Conservation (phyloP, 2,113 vertebrate genomes). For the Globicephala melas region DNA sequence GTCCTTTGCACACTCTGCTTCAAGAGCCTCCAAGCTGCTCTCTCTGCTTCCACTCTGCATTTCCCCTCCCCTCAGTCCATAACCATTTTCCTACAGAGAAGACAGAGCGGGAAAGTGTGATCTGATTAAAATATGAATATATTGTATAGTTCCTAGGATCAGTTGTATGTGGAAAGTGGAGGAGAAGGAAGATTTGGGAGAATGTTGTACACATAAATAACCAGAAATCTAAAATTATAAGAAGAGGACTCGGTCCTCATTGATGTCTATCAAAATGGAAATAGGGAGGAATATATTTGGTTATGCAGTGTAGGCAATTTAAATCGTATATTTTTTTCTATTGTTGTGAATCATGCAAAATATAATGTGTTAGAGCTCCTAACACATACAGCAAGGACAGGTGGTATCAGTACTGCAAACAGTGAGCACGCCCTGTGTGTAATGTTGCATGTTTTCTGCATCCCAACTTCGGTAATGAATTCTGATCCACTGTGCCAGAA, state of each 20-base stretch:
- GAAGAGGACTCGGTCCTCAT: background rate
- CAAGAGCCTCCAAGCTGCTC: background rate
- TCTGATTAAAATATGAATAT: background rate
- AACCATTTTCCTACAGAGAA: background rate
- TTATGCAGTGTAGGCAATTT: background rate
- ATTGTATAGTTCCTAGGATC: background rate
- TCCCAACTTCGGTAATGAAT: background rate
- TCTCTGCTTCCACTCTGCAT: background rate
- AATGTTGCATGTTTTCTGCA: background rate
- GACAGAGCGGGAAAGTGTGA: background rate
- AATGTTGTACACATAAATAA: background rate
- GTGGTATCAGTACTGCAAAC: background rate
- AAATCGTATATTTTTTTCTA: background rate
- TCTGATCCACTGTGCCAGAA: background rate
- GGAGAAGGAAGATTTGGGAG: background rate
- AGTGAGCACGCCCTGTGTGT: background rate
- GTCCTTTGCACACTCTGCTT: background rate
- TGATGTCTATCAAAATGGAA: background rate
- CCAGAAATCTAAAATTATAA: background rate
- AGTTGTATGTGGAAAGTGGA: background rate
- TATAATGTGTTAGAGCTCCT: background rate
- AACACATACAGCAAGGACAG: background rate
- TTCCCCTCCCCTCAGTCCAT: rapidly evolving
- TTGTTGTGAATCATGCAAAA: background rate
- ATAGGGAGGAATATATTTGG: background rate